Base-by-base conservation (phyloP, 2,888 invertebrate species). In the Folsomia manolachei region DNA sequence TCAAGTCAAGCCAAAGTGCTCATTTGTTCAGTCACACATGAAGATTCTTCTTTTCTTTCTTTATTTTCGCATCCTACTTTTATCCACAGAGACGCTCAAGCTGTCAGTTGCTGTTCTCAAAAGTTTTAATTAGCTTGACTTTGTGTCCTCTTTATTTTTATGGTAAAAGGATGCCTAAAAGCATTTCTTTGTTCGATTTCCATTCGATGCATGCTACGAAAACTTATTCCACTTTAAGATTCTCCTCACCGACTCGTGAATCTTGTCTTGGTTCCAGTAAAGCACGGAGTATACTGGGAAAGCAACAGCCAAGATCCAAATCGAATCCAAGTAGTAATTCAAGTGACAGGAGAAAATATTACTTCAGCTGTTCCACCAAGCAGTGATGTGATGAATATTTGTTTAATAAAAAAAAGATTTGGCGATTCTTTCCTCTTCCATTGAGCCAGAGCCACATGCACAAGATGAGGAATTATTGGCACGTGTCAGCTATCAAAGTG, bases 91-190 rank as follows among this genome's bases (percentile, higher is more conserved):
- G 21, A 21, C n/a, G 7, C 21, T 18, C 51, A 9, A 51, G 51
- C 51, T 11, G 51, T 11, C 51, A n/a, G n/a, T n/a, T n/a, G n/a
- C n/a, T n/a, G n/a, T n/a, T 51, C 51, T 51, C 2, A 66, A 66
- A 66, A 66, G 51, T 66, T 66, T 66, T 66, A 66, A 66, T 66
- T 66, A 27, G 65, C 65, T 66, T 39, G 21, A 39, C 24, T 66
- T 66, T 66, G 64, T 64, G 27, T 2, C 39, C 4, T 39, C 4
- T 14, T 66, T 39, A 66, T 66, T 66, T 66, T 66, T 66, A 66
- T 66, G 21, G 23, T 21, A 51, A 66, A 21, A 66, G 4, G 19
- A 7, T 7, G 24, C 19, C 27, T 52, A 21, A 66, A 66, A 66
- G 65, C 23, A 14, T 27, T 66, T 24, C 52, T 66, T 66, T 66